These are phyloP conservation scores for Drosophila leontia DNA, from an alignment of 1,140 invertebrate species.

Conservation along the genomic window DNA sequence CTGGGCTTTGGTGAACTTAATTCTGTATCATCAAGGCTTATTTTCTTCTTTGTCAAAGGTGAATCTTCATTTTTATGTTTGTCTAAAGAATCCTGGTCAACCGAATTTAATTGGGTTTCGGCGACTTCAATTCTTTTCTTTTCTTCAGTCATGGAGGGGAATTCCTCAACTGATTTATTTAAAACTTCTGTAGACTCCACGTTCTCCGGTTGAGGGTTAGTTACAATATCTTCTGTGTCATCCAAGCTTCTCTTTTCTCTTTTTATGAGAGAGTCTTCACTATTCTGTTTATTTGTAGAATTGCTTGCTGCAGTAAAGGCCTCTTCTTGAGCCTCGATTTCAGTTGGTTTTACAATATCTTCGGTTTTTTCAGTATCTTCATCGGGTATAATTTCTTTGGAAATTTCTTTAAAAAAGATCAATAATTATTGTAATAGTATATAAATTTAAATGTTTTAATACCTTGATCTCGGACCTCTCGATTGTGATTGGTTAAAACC, in stretches of 20 bases:
- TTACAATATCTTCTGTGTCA: neutral
- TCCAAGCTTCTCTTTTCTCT: constrained; percentile 4
- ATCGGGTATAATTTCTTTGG: neutral
- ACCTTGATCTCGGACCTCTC: constrained; percentile 1
- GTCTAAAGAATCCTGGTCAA: neutral
- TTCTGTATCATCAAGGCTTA: constrained; percentile 2
- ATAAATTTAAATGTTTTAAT: neutral
- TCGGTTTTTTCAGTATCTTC: neutral
- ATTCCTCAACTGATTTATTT: neutral
- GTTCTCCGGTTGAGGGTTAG: too few relatives aligned
- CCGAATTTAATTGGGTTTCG: neutral
- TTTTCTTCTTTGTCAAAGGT: neutral
- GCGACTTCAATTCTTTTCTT: neutral
- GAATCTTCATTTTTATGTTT: neutral
- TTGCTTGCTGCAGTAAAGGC: neutral
- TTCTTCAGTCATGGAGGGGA: neutral
- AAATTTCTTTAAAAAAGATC: neutral
- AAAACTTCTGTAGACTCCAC: neutral
- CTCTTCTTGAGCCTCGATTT: neutral
- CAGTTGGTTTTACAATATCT: neutral
- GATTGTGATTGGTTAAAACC: constrained; percentile 17
- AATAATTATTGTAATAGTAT: neutral
- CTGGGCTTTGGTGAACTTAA: neutral
- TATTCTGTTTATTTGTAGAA: neutral
- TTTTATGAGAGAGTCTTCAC: neutral